Base-by-base conservation (phyloP, 2,888 invertebrate genomes). In the Drosophila glabriapex region DNA sequence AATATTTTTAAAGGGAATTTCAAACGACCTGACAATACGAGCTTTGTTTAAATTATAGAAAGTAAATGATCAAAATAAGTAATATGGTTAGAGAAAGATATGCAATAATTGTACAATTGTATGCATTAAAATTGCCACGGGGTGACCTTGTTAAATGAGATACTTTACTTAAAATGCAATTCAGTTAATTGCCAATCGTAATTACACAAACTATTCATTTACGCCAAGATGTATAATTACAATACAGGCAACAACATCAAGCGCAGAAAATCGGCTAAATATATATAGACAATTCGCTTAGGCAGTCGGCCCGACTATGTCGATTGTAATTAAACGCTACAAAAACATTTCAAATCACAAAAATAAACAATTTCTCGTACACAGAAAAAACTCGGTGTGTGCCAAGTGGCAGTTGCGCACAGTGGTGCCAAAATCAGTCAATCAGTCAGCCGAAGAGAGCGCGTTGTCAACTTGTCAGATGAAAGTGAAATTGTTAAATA, bases 271-370 rank as follows among this genome's bases (percentile, higher is more conserved):
- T 50, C 58, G 67, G 59, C 37, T 35, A 83, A 82, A 25, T 22
- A 14, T 14, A 14, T 46, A 46, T 46, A 28, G 25, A 79, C 85
- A 83, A 67, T 76, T 68, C 50, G 70, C 52, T 73, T 66, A 56
- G 62, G 7, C 76, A 54, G 77, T 63, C 60, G 16, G 39, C 14
- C 65, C 55, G 68, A 63, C 78, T 83, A 65, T 76, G 80, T 70
- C 83, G 80, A 76, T 63, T 62, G 80, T 71, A 82, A 85, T 85
- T 88, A 88, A 85, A 76, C 58, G 70, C 68, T 39, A 66, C 72
- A 75, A 75, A 76, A 72, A 74, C 83, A 83, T 81, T 88, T 88
- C 71, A 78, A 83, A 83, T 80, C 69, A 63, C 78, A 82, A 76
- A 80, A 85, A 61, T 82, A 85, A 85, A 88, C 72, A 68, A 59